Evolutionary conservation across 2,888 invertebrate species (phyloP).

Genomic region (Cheilosia variabilis): DNA sequence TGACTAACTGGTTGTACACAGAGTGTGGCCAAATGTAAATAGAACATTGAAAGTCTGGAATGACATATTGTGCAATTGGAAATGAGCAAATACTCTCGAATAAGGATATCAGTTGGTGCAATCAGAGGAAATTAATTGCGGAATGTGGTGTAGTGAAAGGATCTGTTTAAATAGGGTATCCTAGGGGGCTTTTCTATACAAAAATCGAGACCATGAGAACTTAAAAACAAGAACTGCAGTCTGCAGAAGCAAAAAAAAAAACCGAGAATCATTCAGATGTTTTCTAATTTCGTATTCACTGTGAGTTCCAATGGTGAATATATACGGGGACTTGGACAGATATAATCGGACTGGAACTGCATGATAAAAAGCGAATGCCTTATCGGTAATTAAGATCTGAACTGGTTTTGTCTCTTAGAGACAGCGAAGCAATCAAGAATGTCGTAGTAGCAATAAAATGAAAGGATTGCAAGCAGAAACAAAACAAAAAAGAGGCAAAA

Average conservation of each 20-base stretch:
- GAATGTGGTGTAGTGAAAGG: slow-evolving; percentile 70
- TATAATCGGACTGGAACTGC: slow-evolving; percentile 59
- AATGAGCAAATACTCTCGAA: slow-evolving; percentile 64
- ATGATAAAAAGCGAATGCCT: slow-evolving; percentile 58
- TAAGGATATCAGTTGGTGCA: slow-evolving; percentile 68
- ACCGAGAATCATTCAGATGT: slow-evolving; percentile 14
- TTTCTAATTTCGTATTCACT: slow-evolving; percentile 57
- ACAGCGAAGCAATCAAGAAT: slow-evolving; percentile 46
- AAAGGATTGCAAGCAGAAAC: slow-evolving; percentile 44
- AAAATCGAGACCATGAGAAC: slow-evolving; percentile 27
- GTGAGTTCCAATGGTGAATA: slow-evolving; percentile 39
- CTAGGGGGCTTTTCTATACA: slow-evolving; percentile 16
- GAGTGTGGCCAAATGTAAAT: slow-evolving; percentile 52
- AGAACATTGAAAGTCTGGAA: slow-evolving; percentile 68
- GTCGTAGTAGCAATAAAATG: slow-evolving; percentile 47
- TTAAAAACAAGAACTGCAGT: slow-evolving; percentile 1
- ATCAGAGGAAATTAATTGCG: slow-evolving; percentile 73
- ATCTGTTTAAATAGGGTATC: slow-evolving; percentile 54
- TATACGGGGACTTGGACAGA: slow-evolving; percentile 30
- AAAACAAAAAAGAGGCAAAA: neutral
- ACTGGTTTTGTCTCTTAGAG: slow-evolving; percentile 43
- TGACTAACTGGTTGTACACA: slow-evolving; percentile 49
- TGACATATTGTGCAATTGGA: slow-evolving; percentile 71
- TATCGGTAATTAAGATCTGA: slow-evolving; percentile 73
- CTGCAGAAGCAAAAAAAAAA: neutral